These are phyloP conservation scores for Octodonta nipae DNA, from an alignment of 2,888 invertebrate genomes.

Conservation along the genomic window DNA sequence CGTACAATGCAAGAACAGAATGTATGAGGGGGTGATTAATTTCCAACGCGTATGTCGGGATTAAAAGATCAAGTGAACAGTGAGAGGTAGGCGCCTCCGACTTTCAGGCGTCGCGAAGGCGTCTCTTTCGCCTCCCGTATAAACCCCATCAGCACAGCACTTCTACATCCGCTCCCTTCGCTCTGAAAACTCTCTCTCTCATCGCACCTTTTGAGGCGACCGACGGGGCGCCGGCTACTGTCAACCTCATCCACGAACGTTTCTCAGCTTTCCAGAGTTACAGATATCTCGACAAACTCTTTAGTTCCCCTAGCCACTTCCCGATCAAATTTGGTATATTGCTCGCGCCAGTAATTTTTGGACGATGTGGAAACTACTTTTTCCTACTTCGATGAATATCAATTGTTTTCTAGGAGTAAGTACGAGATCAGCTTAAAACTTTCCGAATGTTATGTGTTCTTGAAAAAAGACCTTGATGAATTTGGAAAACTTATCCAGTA, in stretches of 20 bases:
- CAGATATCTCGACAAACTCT: too few species aligned
- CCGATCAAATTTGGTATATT: constrained; percentile 2
- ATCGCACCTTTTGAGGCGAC: constrained; percentile 19
- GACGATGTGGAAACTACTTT: constrained; percentile 1
- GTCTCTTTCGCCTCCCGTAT: constrained; percentile 24
- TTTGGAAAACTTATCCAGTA: too few species aligned
- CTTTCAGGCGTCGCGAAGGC: constrained; percentile 34
- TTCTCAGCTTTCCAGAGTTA: too few species aligned
- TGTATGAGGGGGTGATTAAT: constrained; percentile 31
- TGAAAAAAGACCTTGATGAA: too few species aligned
- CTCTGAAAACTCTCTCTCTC: constrained; percentile 13
- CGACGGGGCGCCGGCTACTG: constrained; percentile 19
- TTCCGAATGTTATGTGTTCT: too few species aligned
- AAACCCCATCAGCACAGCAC: constrained; percentile 16
- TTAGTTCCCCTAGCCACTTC: too few species aligned
- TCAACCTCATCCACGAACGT: constrained; percentile 17
- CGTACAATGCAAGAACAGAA: constrained; percentile 25
- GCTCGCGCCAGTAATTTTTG: not conserved
- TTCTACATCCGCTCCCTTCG: not conserved
- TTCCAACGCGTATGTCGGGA: constrained; percentile 36
- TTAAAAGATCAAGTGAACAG: constrained; percentile 37
- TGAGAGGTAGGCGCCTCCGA: constrained; percentile 35
- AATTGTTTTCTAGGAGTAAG: too few species aligned
- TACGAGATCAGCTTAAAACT: too few species aligned
- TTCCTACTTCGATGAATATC: constrained; percentile 3